A percentile compares a stretch with the other conserved stretches of the same genome.
phyloP scores from a whole-genome alignment of 2,797 vertebrate species.

The Balearica regulorum region DNA sequence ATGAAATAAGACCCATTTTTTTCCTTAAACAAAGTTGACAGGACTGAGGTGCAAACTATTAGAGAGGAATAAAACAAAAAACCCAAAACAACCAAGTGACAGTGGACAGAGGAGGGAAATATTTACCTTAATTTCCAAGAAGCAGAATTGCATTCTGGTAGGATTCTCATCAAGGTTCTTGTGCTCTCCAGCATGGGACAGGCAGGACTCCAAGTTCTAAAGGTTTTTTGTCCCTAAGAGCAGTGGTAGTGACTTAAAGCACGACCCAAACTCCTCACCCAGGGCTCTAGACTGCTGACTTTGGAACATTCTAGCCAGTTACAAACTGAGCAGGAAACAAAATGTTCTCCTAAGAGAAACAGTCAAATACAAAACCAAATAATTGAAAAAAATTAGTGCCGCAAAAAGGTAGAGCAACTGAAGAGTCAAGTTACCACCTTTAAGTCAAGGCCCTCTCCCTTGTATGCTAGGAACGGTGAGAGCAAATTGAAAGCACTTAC shows the following conservation, averaged over 20 bases:
- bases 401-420: slow-evolving; percentile 33
- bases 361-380: slow-evolving; percentile 65
- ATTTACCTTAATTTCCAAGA: slow-evolving; percentile 60
- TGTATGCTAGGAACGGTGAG: not conserved
- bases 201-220: slow-evolving; percentile 67
- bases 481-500: not conserved
- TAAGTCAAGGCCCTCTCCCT: not conserved
- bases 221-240: slow-evolving; percentile 65
- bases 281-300: slow-evolving; percentile 51
- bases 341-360: slow-evolving; percentile 64
- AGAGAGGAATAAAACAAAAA: not conserved
- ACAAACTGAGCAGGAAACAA: slow-evolving; percentile 64
- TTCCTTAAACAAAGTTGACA: slow-evolving; percentile 39
- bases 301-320: slow-evolving; percentile 62
- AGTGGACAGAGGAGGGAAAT: slow-evolving; percentile 27
- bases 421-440: not conserved
- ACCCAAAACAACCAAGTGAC: not conserved
- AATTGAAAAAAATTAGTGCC: slow-evolving; percentile 49
- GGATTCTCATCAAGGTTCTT: slow-evolving; percentile 55
- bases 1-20: not conserved
- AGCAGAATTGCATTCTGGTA: slow-evolving; percentile 54
- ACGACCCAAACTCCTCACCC: slow-evolving; percentile 57
- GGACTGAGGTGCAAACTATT: slow-evolving; percentile 34
- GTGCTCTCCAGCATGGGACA: slow-evolving; percentile 55
- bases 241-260: slow-evolving; percentile 59